phyloP scores from a whole-genome alignment of 2,888 invertebrate species.

The Alitta virens region DNA sequence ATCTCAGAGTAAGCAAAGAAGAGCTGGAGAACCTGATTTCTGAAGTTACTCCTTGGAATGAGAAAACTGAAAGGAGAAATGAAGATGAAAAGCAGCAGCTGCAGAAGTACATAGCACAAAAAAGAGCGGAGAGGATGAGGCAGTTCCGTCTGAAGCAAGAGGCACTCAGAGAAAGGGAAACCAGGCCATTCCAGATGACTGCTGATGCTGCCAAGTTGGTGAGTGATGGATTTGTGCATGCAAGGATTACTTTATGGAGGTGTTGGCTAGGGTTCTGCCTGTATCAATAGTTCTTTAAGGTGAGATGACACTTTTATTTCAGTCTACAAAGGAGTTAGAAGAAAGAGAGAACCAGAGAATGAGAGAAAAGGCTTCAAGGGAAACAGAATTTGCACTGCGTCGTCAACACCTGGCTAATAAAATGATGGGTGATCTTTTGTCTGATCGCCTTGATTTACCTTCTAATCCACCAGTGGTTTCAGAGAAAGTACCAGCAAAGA shows the following conservation, averaged over 20 bases:
- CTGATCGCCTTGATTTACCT: constrained; percentile 28
- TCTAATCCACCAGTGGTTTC: background rate
- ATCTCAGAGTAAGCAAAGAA: constrained; percentile 25
- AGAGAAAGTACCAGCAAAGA: background rate
- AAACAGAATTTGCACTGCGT: constrained; percentile 32
- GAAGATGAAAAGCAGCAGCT: constrained; percentile 36
- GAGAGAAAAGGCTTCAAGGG: constrained; percentile 29
- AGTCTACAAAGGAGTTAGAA: constrained; percentile 18
- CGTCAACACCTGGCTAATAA: constrained; percentile 40
- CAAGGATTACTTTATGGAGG: no score
- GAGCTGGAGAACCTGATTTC: constrained; percentile 34
- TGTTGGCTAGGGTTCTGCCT: no score
- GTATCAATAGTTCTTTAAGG: no score
- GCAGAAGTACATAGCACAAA: constrained; percentile 44
- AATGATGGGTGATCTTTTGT: constrained; percentile 41
- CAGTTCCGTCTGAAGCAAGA: constrained; percentile 38
- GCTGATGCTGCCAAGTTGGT: constrained; percentile 11
- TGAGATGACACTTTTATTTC: background rate
- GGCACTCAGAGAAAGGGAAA: constrained; percentile 40
- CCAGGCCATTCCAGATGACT: constrained; percentile 38
- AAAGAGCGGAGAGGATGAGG: constrained; percentile 35
- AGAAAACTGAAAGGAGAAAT: background rate
- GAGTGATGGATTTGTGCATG: no score
- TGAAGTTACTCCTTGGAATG: constrained; percentile 23
- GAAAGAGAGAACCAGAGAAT: constrained; percentile 20